phyloP scores from a whole-genome alignment of 1,140 invertebrate species.

The Panulirus ornatus region DNA sequence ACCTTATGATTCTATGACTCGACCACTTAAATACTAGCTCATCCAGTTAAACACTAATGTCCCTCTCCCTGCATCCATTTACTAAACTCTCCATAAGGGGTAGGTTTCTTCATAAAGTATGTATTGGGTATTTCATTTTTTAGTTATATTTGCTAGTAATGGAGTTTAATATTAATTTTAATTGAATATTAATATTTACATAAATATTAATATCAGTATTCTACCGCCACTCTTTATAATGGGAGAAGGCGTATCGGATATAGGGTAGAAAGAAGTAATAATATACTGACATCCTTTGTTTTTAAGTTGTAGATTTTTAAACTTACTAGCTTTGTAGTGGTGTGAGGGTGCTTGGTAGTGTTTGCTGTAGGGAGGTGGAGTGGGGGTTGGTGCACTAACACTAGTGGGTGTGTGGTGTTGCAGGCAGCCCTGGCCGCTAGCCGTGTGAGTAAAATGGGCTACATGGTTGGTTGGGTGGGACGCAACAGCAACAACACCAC shows the following conservation, averaged over 20 bases:
- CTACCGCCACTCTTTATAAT: background rate
- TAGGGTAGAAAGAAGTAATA: background rate
- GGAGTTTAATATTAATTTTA: constrained; percentile 13
- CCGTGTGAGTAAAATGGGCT: constrained; percentile 72
- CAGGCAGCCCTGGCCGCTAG: constrained; percentile 72
- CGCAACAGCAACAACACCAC: constrained; percentile 66
- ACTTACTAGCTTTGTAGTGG: constrained; percentile 35
- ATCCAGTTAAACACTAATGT: background rate
- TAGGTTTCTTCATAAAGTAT: background rate
- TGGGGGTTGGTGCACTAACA: constrained; percentile 55
- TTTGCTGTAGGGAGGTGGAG: constrained; percentile 2
- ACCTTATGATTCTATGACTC: background rate
- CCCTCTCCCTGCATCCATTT: background rate
- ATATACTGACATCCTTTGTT: background rate
- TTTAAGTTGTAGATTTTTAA: background rate
- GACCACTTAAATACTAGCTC: too few species aligned
- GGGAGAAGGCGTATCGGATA: background rate
- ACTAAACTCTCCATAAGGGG: background rate
- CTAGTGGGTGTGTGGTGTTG: constrained; percentile 70
- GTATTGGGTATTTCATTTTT: background rate
- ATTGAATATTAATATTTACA: constrained; percentile 8
- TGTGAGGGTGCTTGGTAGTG: constrained; percentile 54
- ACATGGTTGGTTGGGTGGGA: constrained; percentile 73
- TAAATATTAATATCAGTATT: too few species aligned
- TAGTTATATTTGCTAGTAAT: background rate